Percentiles rank a stretch among this genome's conserved stretches.
Conservation (phyloP, 2,797 vertebrate genomes). For the Sorex maritimensis region DNA sequence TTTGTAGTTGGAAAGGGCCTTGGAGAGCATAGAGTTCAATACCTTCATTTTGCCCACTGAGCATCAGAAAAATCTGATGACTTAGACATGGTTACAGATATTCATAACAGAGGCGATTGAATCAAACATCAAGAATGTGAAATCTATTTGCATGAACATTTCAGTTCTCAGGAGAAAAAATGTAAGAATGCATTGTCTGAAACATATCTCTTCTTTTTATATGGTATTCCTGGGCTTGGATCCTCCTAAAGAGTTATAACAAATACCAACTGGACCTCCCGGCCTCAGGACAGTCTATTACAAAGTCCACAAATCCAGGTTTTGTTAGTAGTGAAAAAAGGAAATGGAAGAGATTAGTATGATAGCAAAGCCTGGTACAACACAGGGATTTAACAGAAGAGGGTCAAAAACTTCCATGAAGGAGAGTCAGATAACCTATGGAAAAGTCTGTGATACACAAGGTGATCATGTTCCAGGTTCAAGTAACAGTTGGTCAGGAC, state of each 20-base stretch:
- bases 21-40: conserved; percentile 39
- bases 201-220: conserved; percentile 49
- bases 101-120: conserved; percentile 61
- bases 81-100: background rate
- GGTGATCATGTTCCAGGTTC: conserved; percentile 29
- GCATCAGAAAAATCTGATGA: conserved; percentile 61
- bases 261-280: background rate
- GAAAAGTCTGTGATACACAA: background rate
- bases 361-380: conserved; percentile 23
- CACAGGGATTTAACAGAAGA: conserved; percentile 35
- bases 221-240: conserved; percentile 35
- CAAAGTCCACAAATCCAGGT: background rate
- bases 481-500: conserved; percentile 35
- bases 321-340: conserved; percentile 37
- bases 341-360: conserved; percentile 37
- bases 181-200: conserved; percentile 48
- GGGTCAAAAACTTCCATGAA: conserved; percentile 43
- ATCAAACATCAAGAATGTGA: conserved; percentile 65
- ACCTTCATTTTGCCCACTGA: conserved; percentile 57
- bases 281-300: background rate
- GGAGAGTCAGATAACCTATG: conserved; percentile 49
- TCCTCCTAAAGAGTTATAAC: conserved; percentile 19
- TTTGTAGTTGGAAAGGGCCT: conserved; percentile 62
- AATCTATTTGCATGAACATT: conserved; percentile 54
- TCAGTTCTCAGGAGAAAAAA: conserved; percentile 49